phyloP scores from a whole-genome alignment of 2,797 vertebrate genomes.

The Amphiprion clarkii region DNA sequence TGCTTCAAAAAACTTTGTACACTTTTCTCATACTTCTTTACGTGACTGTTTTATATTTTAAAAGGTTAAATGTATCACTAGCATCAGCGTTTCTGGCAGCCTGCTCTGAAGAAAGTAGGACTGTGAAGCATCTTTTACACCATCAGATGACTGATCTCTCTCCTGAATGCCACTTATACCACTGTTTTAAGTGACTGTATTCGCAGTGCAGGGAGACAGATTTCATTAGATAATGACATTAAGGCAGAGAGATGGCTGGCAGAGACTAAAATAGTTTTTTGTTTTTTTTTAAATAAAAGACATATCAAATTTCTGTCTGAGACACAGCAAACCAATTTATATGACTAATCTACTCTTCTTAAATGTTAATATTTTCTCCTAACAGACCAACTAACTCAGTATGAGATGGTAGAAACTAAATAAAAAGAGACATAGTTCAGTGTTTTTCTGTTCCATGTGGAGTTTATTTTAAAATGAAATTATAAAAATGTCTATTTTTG shows the following conservation, averaged over 20 bases:
- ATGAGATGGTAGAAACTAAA: not conserved
- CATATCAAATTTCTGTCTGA: conserved; percentile 21
- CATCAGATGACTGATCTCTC: not conserved
- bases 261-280: not conserved
- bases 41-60: not conserved
- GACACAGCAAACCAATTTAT: conserved; percentile 36
- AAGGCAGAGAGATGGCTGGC: too few relatives aligned
- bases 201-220: conserved; percentile 1
- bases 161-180: not conserved
- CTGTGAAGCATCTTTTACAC: not conserved
- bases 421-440: not conserved
- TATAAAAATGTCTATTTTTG: not conserved
- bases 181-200: not conserved
- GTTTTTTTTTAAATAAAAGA: conserved; percentile 25
- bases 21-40: not conserved
- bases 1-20: not conserved
- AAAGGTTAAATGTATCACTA: not conserved
- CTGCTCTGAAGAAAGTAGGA: too few relatives aligned
- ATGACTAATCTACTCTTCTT: conserved; percentile 13
- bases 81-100: too few relatives aligned
- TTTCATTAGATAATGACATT: conserved; percentile 13
- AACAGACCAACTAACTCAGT: too few relatives aligned
- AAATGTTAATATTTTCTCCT: conserved; percentile 9
- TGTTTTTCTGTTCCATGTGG: not conserved
- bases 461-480: not conserved